Evolutionary conservation across 2,797 vertebrate genomes (phyloP), one percentile per base, ranked within the genome.

Genomic region (Xyrichtys novacula): DNA sequence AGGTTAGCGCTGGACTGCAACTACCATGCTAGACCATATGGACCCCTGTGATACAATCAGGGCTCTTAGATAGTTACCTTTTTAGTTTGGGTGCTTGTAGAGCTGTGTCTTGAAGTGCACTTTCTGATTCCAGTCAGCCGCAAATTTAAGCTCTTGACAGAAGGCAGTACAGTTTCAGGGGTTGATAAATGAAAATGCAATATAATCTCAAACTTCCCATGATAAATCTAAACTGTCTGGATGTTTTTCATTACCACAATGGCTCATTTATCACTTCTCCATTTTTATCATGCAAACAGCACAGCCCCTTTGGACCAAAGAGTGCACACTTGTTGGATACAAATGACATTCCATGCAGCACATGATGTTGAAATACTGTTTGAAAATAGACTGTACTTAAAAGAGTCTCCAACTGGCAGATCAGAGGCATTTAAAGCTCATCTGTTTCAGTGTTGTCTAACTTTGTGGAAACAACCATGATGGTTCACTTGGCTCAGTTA

Each of bases 1-100:
- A 99, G 97, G 98, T 99, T 68, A 78, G 81, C 34, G 49, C 1
- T 46, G 22, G 60, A 7, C 20, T 11, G 11, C 34, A 36, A 26
- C 32, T 15, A 19, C 54, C 15, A 17, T 15, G 42, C 43, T 38
- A 31, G 52, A 61, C n/a, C n/a, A n/a, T 19, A 29, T 38, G 61
- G 12, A 42, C 19, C 40, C 19, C 59, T 32, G 10, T 22, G 12
- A 29, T 28, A 7, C 3, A 39, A 6, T 69, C 56, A 28, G 28
- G 9, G 25, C 32, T 34, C n/a, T n/a, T n/a, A n/a, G n/a, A n/a
- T n/a, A n/a, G n/a, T n/a, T n/a, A n/a, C 0, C 20, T n/a, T 20
- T 31, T 16, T 31, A 31, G 31, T 50, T 34, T 5, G 7, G 19
- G 4, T 44, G 20, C 20, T n/a, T 23, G 7, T 5, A 44, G 52